A percentile compares a stretch with the other conserved stretches of the same genome.
These are phyloP conservation scores for Aphidius ervi DNA, from an alignment of 1,140 invertebrate genomes.

Conservation along the genomic window DNA sequence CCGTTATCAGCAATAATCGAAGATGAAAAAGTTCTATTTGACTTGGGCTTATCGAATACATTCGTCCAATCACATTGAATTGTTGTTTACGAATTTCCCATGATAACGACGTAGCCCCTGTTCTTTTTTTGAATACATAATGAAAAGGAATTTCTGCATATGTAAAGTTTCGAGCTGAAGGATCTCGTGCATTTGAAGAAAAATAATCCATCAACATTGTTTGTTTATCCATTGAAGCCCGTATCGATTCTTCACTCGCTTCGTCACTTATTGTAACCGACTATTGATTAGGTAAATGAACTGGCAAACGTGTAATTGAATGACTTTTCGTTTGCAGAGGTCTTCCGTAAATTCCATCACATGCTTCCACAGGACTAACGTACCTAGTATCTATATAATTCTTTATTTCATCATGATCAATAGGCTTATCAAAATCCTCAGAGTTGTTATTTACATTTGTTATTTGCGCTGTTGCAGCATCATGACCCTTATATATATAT, in stretches of 20 bases:
- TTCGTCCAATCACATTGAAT: background rate
- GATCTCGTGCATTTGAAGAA: constrained; percentile 14
- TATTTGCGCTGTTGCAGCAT: constrained; percentile 4
- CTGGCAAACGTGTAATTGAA: constrained; percentile 3
- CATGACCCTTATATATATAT: constrained; percentile 9
- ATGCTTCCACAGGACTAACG: constrained; percentile 9
- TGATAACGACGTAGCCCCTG: background rate
- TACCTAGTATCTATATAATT: constrained; percentile 14
- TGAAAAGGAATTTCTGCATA: constrained; percentile 13
- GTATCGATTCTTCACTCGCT: background rate
- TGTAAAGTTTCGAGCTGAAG: constrained; percentile 5
- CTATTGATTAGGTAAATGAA: constrained; percentile 3
- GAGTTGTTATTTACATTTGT: too few species aligned
- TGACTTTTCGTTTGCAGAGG: constrained; percentile 2
- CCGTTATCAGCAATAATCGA: constrained; percentile 14
- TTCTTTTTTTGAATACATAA: constrained; percentile 12
- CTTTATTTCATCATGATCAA: constrained; percentile 15
- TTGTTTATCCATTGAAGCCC: background rate
- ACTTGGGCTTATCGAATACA: constrained; percentile 17
- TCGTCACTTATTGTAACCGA: background rate
- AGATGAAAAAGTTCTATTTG: constrained; percentile 22
- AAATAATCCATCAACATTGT: constrained; percentile 13
- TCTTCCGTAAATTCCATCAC: background rate
- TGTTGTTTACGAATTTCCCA: constrained; percentile 6
- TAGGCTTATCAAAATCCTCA: background rate